Evolutionary conservation across 2,888 invertebrate species (phyloP), one percentile per base, ranked within the genome.

Genomic region (Noctua comes): DNA sequence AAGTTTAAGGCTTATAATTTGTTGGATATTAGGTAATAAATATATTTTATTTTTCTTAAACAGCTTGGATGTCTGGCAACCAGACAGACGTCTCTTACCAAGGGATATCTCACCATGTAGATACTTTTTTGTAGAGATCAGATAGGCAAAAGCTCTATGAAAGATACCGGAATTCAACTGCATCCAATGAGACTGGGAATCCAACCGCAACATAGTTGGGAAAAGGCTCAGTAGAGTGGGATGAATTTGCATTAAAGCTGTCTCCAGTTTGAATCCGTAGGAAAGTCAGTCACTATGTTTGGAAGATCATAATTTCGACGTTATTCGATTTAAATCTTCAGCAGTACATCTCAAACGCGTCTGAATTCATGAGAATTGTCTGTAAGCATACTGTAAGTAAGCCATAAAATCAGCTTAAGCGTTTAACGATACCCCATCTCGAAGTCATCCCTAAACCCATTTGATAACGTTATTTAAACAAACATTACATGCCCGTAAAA

Each of bases 391-490:
- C 76, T 77, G 73, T 72, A 66, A 87, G 80, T 83, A 77, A 80
- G 80, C 68, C 46, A 85, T 88, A 83, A 89, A 88, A 87, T 82
- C 78, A 76, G 85, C 88, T 87, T 74, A 83, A 88, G 77, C 80
- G 79, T 86, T 86, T 88, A 86, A 88, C 81, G 89, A 84, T 85
- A 77, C 65, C 79, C 83, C 66, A 86, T 88, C 80, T 77, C 71
- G 69, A 77, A 83, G 68, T 80, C 89, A 88, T 89, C 80, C 88
- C 71, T 80, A 88, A 88, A 77, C 83, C 88, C 78, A 81, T 86
- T 89, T 88, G 81, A 89, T 88, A 88, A 84, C 86, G 84, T 87
- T 86, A 88, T 89, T 88, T 88, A 88, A 88, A 86, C 86, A 89
- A 89, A 88, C 86, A 88, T 88, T 86, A 89, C 88, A 89, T 65